A percentile compares a stretch with the other conserved stretches of the same genome.
Evolutionary conservation across 2,888 invertebrate species (phyloP).

Genomic region (Diabrotica balteata): DNA sequence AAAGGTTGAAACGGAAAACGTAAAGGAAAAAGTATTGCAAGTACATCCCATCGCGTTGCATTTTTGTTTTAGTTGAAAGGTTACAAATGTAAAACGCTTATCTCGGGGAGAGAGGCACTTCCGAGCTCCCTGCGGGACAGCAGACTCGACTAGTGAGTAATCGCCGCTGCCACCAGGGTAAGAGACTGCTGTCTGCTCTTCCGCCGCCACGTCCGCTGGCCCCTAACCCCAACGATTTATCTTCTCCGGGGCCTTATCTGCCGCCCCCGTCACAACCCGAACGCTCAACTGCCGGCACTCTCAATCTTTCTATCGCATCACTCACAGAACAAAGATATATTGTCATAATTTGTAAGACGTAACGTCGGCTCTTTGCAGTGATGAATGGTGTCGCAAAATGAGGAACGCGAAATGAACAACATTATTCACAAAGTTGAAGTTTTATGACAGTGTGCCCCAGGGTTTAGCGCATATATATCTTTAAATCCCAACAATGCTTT

Average conservation of each 20-base stretch:
- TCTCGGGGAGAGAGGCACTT: slow-evolving; percentile 58
- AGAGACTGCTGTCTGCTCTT: slow-evolving; percentile 60
- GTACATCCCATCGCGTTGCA: slow-evolving; percentile 7
- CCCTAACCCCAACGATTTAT: slow-evolving; percentile 59
- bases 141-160: slow-evolving; percentile 55
- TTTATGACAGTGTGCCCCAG: not conserved
- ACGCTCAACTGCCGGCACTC: slow-evolving; percentile 40
- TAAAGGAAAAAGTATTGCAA: not conserved
- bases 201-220: slow-evolving; percentile 58
- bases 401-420: slow-evolving; percentile 9
- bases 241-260: slow-evolving; percentile 53
- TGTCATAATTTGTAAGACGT: slow-evolving; percentile 20
- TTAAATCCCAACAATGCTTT: too few relatives aligned
- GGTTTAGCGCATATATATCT: not conserved
- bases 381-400: slow-evolving; percentile 11
- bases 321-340: slow-evolving; percentile 33
- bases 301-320: slow-evolving; percentile 39
- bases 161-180: slow-evolving; percentile 58
- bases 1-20: not conserved
- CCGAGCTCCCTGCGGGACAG: slow-evolving; percentile 51
- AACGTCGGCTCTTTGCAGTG: slow-evolving; percentile 10
- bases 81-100: slow-evolving; percentile 60
- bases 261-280: slow-evolving; percentile 25
- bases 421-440: not conserved
- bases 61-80: slow-evolving; percentile 47